Evolutionary conservation across 2,797 vertebrate genomes (phyloP).

Genomic region (Eulemur albifrons): DNA sequence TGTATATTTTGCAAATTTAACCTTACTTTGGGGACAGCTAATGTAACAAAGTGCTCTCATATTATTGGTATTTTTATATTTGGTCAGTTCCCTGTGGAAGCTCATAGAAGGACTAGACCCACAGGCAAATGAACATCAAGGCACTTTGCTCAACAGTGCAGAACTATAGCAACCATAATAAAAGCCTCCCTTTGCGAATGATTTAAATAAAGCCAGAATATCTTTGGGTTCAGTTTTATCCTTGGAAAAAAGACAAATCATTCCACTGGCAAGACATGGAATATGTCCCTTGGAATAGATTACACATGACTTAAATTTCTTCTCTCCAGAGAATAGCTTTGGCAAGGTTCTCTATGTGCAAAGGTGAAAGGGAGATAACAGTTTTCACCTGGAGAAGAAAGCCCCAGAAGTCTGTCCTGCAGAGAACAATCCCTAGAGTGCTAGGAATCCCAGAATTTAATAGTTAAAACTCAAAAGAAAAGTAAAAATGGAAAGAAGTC

Average conservation of each 20-base stretch:
- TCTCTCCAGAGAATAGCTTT: conserved; percentile 4
- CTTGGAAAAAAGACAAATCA: background rate
- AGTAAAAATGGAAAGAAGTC: background rate
- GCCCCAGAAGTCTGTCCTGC: background rate
- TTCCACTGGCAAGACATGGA: background rate
- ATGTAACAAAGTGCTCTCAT: background rate
- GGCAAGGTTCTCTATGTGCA: background rate
- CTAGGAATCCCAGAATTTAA: conserved; percentile 18
- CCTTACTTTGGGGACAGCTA: background rate
- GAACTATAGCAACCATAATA: background rate
- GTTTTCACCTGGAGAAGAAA: conserved; percentile 1
- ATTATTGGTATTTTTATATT: background rate
- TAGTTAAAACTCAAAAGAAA: conserved; percentile 1
- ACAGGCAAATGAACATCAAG: background rate
- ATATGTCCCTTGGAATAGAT: background rate
- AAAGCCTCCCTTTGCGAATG: background rate
- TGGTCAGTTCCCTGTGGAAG: background rate
- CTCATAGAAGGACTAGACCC: background rate
- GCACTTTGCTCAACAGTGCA: background rate
- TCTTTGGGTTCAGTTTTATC: conserved; percentile 29
- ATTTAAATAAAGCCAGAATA: conserved; percentile 30
- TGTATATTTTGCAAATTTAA: background rate
- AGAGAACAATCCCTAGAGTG: background rate
- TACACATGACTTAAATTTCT: conserved; percentile 15
- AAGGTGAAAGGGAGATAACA: background rate